These are phyloP conservation scores for Brachypteracias leptosomus DNA, from an alignment of 2,113 vertebrate species.

Conservation along the genomic window DNA sequence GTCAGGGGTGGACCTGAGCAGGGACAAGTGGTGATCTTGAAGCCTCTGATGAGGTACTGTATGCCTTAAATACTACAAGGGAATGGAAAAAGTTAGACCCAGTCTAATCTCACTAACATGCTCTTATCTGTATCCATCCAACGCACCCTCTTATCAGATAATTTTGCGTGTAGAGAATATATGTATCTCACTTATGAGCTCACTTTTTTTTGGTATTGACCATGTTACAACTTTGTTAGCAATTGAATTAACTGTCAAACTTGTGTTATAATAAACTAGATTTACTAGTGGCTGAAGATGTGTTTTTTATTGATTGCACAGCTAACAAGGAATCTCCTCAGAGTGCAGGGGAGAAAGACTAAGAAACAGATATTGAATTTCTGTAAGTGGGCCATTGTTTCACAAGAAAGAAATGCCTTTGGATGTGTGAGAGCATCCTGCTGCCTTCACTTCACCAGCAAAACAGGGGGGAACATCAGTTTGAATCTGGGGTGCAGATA, in stretches of 20 bases:
- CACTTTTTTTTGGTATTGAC: not conserved
- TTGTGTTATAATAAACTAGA: constrained; percentile 41
- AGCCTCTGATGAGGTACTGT: not conserved
- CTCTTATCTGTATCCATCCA: not conserved
- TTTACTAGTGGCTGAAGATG: not conserved
- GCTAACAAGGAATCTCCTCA: not conserved
- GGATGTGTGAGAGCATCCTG: not conserved
- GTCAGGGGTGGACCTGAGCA: not conserved
- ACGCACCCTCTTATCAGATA: not conserved
- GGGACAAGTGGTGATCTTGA: not conserved
- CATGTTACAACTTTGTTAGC: not conserved
- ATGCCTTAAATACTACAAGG: not conserved
- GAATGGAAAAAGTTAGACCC: not conserved
- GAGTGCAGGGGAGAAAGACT: not conserved
- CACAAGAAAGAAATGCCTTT: not conserved
- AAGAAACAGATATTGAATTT: not conserved
- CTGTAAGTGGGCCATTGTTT: not conserved
- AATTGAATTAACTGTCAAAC: constrained; percentile 11
- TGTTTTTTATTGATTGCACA: not conserved
- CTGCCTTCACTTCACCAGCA: not conserved
- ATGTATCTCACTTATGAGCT: not conserved
- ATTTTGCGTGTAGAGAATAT: not conserved
- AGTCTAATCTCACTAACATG: not conserved
- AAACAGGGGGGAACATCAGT: not conserved
- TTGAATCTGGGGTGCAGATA: not conserved